Evolutionary conservation across 2,888 invertebrate genomes (phyloP).

Genomic region (Laothoe populi): DNA sequence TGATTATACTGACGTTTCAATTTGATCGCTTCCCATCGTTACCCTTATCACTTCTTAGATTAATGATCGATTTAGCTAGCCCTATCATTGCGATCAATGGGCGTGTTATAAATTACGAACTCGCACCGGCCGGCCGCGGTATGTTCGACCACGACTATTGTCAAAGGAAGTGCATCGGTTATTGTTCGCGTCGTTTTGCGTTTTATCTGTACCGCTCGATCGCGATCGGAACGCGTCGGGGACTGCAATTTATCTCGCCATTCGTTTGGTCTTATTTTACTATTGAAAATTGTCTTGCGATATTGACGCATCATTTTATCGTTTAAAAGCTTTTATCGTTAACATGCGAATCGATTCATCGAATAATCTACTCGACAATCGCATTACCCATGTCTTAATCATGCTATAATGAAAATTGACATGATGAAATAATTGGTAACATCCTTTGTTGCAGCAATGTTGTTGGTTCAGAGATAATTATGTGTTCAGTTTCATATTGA

Average conservation of each 20-base stretch:
- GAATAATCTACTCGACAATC: slow-evolving; percentile 19
- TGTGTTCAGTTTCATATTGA: neutral
- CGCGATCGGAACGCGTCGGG: slow-evolving; percentile 54
- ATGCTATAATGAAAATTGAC: slow-evolving; percentile 23
- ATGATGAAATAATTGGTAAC: slow-evolving; percentile 25
- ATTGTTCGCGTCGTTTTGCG: slow-evolving; percentile 76
- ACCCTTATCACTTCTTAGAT: slow-evolving; percentile 71
- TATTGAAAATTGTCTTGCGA: slow-evolving; percentile 68
- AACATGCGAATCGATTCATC: slow-evolving; percentile 18
- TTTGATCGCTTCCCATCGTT: slow-evolving; percentile 62
- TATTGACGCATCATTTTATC: slow-evolving; percentile 30
- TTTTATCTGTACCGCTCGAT: slow-evolving; percentile 68
- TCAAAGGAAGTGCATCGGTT: slow-evolving; percentile 82
- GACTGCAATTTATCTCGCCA: slow-evolving; percentile 71
- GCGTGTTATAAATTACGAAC: slow-evolving; percentile 67
- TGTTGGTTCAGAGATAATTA: neutral
- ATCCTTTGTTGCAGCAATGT: slow-evolving; percentile 22
- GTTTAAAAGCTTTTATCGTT: slow-evolving; percentile 25
- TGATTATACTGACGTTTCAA: slow-evolving; percentile 76
- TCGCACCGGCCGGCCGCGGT: slow-evolving; percentile 44
- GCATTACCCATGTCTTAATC: slow-evolving; percentile 16
- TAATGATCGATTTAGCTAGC: slow-evolving; percentile 75
- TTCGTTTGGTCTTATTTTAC: slow-evolving; percentile 70
- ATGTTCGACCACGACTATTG: slow-evolving; percentile 60
- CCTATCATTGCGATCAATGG: slow-evolving; percentile 71